Evolutionary conservation across 2,888 invertebrate genomes (phyloP).

Genomic region (Odontocolon sp.): DNA sequence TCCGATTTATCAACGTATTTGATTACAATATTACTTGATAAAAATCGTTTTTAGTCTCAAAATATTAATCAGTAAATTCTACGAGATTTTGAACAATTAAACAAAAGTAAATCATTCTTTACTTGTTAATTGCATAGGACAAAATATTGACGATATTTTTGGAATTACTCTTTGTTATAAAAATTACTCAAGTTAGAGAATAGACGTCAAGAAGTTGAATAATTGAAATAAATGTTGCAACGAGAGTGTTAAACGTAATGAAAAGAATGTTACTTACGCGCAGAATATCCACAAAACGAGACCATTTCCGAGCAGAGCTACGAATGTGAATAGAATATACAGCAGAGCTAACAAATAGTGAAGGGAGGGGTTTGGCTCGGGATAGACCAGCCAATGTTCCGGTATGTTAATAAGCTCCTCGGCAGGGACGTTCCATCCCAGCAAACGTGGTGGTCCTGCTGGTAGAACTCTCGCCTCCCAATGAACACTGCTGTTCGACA

Average conservation of each 20-base stretch:
- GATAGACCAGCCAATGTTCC: conserved; percentile 89
- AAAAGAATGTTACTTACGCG: conserved; percentile 83
- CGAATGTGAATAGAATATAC: conserved; percentile 88
- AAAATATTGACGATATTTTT: too few relatives aligned
- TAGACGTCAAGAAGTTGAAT: too few relatives aligned
- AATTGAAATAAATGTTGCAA: too few relatives aligned
- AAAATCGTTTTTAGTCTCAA: too few relatives aligned
- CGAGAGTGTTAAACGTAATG: background rate
- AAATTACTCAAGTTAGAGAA: too few relatives aligned
- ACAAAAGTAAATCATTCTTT: too few relatives aligned
- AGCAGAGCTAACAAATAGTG: conserved; percentile 90
- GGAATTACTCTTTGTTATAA: too few relatives aligned
- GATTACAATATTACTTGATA: too few relatives aligned
- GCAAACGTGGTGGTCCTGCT: conserved; percentile 81
- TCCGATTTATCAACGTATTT: too few relatives aligned
- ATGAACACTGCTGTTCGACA: conserved; percentile 74
- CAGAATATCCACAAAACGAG: conserved; percentile 92
- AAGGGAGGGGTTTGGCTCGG: conserved; percentile 90
- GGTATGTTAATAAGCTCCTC: conserved; percentile 88
- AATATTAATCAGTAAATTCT: too few relatives aligned
- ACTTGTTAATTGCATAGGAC: too few relatives aligned
- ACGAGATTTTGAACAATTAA: too few relatives aligned
- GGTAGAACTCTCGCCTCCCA: conserved; percentile 77
- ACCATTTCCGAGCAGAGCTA: conserved; percentile 90
- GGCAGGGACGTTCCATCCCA: conserved; percentile 90